Conservation (phyloP, 2,113 vertebrate species). For the Sturnira hondurensis region DNA sequence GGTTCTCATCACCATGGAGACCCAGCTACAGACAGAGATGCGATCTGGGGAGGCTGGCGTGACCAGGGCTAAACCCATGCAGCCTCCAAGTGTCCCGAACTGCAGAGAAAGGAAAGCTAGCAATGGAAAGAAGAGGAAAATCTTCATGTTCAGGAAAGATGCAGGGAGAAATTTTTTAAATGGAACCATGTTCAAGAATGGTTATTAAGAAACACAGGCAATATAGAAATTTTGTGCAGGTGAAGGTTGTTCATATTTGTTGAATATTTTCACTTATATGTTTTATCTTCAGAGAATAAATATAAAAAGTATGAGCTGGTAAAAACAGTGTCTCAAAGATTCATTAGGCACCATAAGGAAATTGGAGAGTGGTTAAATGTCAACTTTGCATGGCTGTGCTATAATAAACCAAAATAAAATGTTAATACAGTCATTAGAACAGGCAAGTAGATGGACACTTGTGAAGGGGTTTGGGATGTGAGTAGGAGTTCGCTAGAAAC, state of each 20-base stretch:
- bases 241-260: background rate
- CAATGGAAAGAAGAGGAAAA: background rate
- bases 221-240: background rate
- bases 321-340: background rate
- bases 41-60: background rate
- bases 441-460: background rate
- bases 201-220: background rate
- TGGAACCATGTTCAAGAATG: background rate
- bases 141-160: background rate
- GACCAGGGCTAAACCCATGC: background rate
- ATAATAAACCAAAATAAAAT: background rate
- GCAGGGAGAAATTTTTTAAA: slow-evolving; percentile 10
- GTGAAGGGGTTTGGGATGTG: background rate
- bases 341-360: background rate
- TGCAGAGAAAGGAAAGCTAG: background rate
- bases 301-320: background rate
- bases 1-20: slow-evolving; percentile 38
- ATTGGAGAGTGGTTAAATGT: background rate
- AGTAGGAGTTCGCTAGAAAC: background rate
- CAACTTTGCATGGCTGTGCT: background rate
- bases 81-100: background rate
- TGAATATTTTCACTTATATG: background rate
- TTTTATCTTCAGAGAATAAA: slow-evolving; percentile 14
- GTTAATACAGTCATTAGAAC: background rate
- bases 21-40: slow-evolving; percentile 3